Conservation (phyloP, 1,140 invertebrate species). For the Cepaea nemoralis region DNA sequence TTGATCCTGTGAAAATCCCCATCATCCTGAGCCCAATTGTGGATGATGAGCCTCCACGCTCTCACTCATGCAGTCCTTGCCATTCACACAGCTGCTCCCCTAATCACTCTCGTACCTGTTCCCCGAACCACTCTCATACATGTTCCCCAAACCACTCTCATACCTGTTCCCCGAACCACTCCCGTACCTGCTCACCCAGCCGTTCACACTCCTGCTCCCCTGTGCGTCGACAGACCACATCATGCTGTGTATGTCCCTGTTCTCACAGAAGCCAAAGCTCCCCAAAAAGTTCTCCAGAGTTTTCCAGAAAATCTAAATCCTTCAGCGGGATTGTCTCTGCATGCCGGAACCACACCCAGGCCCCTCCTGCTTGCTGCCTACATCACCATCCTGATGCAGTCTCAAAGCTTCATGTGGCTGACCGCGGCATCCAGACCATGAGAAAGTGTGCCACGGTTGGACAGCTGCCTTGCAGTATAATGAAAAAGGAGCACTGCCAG, state of each 20-base stretch:
- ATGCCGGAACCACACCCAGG: background rate
- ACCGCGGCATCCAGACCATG: background rate
- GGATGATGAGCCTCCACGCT: slow-evolving; percentile 33
- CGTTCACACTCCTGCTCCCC: slow-evolving; percentile 25
- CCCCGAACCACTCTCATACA: slow-evolving; percentile 40
- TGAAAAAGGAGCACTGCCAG: background rate
- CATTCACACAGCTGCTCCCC: background rate
- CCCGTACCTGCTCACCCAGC: too few relatives aligned
- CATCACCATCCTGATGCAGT: background rate
- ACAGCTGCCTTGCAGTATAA: background rate
- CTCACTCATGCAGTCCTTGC: slow-evolving; percentile 37
- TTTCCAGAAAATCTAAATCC: slow-evolving; percentile 26
- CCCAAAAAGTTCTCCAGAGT: background rate
- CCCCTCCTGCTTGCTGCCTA: background rate
- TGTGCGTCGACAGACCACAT: slow-evolving; percentile 5
- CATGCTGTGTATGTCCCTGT: slow-evolving; percentile 7
- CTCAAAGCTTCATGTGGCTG: background rate
- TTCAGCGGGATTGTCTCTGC: background rate
- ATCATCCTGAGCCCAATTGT: slow-evolving; percentile 51
- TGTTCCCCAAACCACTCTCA: slow-evolving; percentile 27
- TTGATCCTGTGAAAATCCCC: slow-evolving; percentile 57
- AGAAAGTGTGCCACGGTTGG: background rate
- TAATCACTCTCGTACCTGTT: too few relatives aligned
- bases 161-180: background rate
- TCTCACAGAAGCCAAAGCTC: slow-evolving; percentile 29